Evolutionary conservation across 2,888 invertebrate genomes (phyloP).

Genomic region (Aethes cnicana): DNA sequence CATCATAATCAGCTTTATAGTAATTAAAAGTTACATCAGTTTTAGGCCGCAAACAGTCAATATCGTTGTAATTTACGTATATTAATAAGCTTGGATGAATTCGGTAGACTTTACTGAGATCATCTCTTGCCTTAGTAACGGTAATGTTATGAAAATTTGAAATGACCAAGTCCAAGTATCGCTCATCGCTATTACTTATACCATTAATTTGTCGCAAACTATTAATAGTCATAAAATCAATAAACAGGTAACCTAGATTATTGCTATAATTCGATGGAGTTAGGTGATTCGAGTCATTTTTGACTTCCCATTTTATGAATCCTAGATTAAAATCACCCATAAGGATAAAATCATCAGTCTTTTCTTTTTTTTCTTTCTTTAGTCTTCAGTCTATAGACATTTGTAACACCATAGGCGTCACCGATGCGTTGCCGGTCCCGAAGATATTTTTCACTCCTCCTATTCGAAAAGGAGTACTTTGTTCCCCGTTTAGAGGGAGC

Average conservation of each 20-base stretch:
- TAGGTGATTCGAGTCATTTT: background rate
- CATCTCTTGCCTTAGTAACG: background rate
- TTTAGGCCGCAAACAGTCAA: too few species aligned
- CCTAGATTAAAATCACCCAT: conserved; percentile 34
- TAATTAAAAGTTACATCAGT: too few species aligned
- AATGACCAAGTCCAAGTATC: background rate
- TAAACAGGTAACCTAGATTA: background rate
- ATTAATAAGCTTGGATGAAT: background rate
- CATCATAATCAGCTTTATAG: too few species aligned
- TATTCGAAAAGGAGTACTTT: too few species aligned
- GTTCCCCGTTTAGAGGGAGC: too few species aligned
- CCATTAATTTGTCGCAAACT: background rate
- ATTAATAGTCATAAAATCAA: background rate
- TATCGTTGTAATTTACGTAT: too few species aligned
- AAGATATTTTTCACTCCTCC: too few species aligned
- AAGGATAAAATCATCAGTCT: conserved; percentile 28
- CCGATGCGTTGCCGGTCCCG: too few species aligned
- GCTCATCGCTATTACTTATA: background rate
- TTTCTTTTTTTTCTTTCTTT: too few species aligned
- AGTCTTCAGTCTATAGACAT: too few species aligned
- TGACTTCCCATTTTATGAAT: background rate
- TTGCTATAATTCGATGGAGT: background rate
- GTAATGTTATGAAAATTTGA: background rate
- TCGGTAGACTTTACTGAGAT: background rate
- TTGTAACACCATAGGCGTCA: too few species aligned